Percentiles rank a stretch among this genome's conserved stretches.
Conservation (phyloP, 1,140 invertebrate genomes). For the Andricus grossulariae region DNA sequence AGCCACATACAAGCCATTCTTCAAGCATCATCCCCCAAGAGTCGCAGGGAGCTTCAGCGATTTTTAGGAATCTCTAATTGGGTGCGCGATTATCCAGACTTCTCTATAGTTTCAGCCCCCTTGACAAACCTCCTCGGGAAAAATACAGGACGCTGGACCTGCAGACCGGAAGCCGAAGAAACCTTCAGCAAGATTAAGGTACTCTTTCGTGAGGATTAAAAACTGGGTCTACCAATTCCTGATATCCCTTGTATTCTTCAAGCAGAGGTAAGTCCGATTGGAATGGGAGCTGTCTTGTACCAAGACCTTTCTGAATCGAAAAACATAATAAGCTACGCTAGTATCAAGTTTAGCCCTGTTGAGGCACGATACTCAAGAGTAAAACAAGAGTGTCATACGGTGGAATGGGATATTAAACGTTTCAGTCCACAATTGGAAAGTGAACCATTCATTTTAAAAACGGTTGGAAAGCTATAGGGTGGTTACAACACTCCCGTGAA, state of each 20-base stretch:
- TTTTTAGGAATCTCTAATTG: constrained; percentile 36
- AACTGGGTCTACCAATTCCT: background rate
- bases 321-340: constrained; percentile 29
- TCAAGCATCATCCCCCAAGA: constrained; percentile 6
- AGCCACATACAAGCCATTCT: constrained; percentile 9
- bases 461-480: background rate
- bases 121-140: no score
- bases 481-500: background rate
- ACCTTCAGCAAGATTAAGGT: no score
- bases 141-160: no score
- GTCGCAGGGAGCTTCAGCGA: constrained; percentile 1
- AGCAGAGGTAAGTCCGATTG: no score
- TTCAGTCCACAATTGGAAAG: constrained; percentile 53
- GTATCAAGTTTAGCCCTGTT: constrained; percentile 26
- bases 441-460: background rate
- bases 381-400: constrained; percentile 41
- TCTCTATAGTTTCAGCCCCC: no score
- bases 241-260: constrained; percentile 8
- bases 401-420: constrained; percentile 51
- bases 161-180: no score
- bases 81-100: constrained; percentile 37
- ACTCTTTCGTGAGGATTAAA: no score
- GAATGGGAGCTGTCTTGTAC: no score
- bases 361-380: constrained; percentile 41
- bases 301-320: background rate